Base-by-base conservation (phyloP, 2,797 vertebrate species). In the Acanthiza pusilla region DNA sequence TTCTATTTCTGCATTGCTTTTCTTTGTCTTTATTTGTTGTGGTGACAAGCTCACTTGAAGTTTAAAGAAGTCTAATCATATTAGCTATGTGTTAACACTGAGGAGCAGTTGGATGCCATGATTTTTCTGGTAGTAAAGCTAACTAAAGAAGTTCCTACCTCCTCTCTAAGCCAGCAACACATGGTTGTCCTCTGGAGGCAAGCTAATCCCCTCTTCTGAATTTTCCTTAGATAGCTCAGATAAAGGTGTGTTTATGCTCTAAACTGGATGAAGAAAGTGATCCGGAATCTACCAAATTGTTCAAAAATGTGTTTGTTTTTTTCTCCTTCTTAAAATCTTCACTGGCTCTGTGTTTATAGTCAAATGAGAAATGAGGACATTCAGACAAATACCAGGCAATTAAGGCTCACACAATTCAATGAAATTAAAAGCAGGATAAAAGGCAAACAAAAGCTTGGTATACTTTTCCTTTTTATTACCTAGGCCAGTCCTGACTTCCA, bases 1-100 rank as follows among this genome's bases (percentile, higher is more conserved):
- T 57, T 65, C 2, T 67, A 74, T 34, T 63, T 71, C 42, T 79
- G 20, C 11, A 32, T 78, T 77, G 54, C 51, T 75, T 76, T 88
- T 29, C 63, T 88, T 92, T 90, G 19, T 91, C 21, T 95, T 92
- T 63, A 58, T 93, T 87, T 80, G 17, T 75, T 93, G 40, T 77
- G 50, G 40, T 70, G 71, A 79, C 66, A 92, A 94, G 80, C 91
- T 88, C 85, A 68, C 18, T 71, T 51, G 54, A 30, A 74, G 78
- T 93, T 93, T 83, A 76, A 88, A 38, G 65, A 54, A 53, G 66
- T 77, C 60, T 90, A 66, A 71, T 73, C 2, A 2, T 30, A 84
- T 76, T 88, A 82, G 40, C 50, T 71, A 1, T 47, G 74, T 11
- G 80, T 89, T 93, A 91, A 77, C 51, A 67, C 12, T 22, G 79